Evolutionary conservation across 2,888 invertebrate species (phyloP).

Genomic region (Lepidochitona cinerea): DNA sequence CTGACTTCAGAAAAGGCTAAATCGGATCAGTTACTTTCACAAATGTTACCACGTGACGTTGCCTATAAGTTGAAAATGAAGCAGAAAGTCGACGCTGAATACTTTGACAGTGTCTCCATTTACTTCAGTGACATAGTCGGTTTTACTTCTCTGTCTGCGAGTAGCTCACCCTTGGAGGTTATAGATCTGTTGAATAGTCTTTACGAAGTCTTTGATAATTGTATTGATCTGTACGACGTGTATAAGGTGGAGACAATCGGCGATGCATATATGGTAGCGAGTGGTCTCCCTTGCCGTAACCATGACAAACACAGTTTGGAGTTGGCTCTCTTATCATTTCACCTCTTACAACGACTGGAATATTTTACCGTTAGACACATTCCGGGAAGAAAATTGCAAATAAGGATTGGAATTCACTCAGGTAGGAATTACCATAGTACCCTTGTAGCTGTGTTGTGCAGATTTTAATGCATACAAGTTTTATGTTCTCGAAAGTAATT

Average conservation of each 20-base stretch:
- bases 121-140: constrained; percentile 18
- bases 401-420: not conserved
- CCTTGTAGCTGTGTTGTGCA: no score
- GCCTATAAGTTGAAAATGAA: constrained; percentile 1
- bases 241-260: constrained; percentile 12
- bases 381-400: not conserved
- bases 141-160: constrained; percentile 8
- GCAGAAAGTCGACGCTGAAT: constrained; percentile 8
- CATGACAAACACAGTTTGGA: not conserved
- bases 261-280: constrained; percentile 10
- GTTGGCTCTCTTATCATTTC: not conserved
- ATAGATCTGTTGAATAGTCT: constrained; percentile 15
- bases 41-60: constrained; percentile 12
- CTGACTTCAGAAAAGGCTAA: constrained; percentile 10
- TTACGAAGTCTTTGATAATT: constrained; percentile 10
- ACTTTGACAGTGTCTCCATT: constrained; percentile 12
- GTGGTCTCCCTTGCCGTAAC: constrained; percentile 11
- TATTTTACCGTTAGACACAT: not conserved
- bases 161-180: constrained; percentile 13
- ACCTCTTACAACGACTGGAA: not conserved
- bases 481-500: no score
- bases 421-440: no score
- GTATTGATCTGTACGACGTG: constrained; percentile 2
- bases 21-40: constrained; percentile 9
- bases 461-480: no score